Percentiles rank a stretch among this genome's conserved stretches.
These are phyloP conservation scores for Tricholaema leucomelas DNA, from an alignment of 2,113 vertebrate genomes.

Conservation along the genomic window DNA sequence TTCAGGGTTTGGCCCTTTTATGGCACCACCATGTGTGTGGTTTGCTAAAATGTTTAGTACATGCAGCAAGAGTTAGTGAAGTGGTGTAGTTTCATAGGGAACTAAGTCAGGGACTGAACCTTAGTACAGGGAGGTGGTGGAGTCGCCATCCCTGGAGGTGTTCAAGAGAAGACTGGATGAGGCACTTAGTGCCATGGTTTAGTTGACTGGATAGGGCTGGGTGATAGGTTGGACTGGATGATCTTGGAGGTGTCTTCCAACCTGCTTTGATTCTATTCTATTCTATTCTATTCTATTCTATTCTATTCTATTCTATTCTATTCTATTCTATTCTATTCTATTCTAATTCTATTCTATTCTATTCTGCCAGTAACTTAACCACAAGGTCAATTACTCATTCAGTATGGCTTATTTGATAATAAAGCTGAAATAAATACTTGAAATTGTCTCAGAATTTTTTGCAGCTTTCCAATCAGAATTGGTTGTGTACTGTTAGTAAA, in stretches of 20 bases:
- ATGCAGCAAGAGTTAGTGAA: neutral
- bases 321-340: too few relatives aligned
- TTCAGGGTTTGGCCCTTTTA: neutral
- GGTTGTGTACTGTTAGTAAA: neutral
- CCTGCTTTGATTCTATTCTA: too few relatives aligned
- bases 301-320: too few relatives aligned
- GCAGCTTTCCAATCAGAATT: conserved; percentile 13
- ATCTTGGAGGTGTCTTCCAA: too few relatives aligned
- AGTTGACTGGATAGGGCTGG: too few relatives aligned
- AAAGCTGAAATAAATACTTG: conserved; percentile 1
- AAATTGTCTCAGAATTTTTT: neutral
- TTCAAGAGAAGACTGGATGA: too few relatives aligned
- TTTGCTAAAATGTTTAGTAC: neutral
- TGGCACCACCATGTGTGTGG: neutral
- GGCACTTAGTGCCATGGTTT: too few relatives aligned
- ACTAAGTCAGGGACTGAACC: neutral
- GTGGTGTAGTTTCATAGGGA: neutral
- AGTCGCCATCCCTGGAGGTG: too few relatives aligned
- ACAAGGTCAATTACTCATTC: neutral
- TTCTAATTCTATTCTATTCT: too few relatives aligned
- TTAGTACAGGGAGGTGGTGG: neutral
- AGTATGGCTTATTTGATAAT: neutral
- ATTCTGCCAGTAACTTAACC: neutral
- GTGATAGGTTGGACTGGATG: too few relatives aligned
- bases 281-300: too few relatives aligned